Evolutionary conservation across 2,113 vertebrate species (phyloP), one percentile per base, ranked within the genome.

Genomic region (Cygnus atratus): DNA sequence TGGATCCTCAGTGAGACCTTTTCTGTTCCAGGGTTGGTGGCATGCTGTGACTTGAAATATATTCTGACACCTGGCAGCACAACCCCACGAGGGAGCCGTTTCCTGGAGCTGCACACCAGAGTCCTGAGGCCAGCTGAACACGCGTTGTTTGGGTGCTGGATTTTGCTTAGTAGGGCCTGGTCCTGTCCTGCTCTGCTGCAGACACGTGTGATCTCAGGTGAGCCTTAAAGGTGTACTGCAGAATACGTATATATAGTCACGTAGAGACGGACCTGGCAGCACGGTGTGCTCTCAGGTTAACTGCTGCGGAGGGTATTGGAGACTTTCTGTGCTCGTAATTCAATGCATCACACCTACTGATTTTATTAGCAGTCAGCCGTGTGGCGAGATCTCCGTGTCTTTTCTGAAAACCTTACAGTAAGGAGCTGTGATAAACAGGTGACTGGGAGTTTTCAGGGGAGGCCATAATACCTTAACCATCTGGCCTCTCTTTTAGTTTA

Each of bases 1-100:
- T 0, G 3, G 58, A 73, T 48, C 35, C 35, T 22, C 11, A 17
- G 50, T 0, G 4, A 89, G 78, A 70, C 35, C 66, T 87, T 31
- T 66, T 28, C 67, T 80, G 0, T 85, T 54, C 28, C 4, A 3
- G 39, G 66, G 33, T 44, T 68, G 58, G 50, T 4, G 16, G 57
- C 48, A 74, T 54, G 61, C 57, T 68, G 70, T 75, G 58, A 31
- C 44, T 70, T 52, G 72, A 79, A 61, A 84, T 54, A 26, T 0
- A 7, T 75, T 84, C 52, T 85, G 76, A 79, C 80, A 80, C 46
- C 52, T 86, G 93, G 84, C 59, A 88, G 80, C 31, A 59, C 78
- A 83, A 84, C 66, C 87, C 89, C 0, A 0, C 22, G 62, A 72
- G 77, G 35, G 44, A 57, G 76, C 70, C 5, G 10, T 67, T 81